phyloP scores from a whole-genome alignment of 2,113 vertebrate species.

The Galemys pyrenaicus region DNA sequence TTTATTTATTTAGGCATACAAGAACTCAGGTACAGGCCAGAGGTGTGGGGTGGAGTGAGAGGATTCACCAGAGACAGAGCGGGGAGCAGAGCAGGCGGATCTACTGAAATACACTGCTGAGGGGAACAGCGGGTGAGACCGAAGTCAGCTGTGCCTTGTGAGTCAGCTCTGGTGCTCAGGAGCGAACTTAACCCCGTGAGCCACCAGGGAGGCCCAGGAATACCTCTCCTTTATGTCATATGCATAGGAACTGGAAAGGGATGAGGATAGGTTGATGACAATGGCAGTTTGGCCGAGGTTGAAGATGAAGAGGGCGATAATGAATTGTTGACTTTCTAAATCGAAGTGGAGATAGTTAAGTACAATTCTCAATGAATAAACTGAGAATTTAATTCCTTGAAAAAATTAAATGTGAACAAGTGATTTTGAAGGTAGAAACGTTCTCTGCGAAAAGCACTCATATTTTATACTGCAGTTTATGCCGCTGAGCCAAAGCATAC shows the following conservation, averaged over 20 bases:
- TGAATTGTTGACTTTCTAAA: background rate
- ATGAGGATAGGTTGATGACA: background rate
- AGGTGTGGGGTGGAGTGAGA: no score
- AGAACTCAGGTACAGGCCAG: no score
- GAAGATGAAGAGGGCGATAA: background rate
- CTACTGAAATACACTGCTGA: no score
- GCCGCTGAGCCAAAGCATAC: background rate
- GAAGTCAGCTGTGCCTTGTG: no score
- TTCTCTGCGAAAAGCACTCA: background rate
- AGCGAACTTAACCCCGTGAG: no score
- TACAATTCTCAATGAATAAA: background rate
- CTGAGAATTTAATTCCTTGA: background rate
- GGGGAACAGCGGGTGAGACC: no score
- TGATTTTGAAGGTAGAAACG: background rate
- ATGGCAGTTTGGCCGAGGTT: background rate
- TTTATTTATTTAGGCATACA: no score
- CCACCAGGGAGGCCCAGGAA: no score
- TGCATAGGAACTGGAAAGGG: rapidly evolving
- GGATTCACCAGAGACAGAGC: no score
- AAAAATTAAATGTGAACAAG: background rate
- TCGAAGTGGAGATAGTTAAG: background rate
- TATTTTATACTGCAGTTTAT: background rate
- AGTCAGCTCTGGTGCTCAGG: no score
- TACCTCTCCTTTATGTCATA: background rate
- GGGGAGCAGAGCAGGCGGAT: no score